phyloP scores from a whole-genome alignment of 2,888 invertebrate species.

The Cephus nigrinus region DNA sequence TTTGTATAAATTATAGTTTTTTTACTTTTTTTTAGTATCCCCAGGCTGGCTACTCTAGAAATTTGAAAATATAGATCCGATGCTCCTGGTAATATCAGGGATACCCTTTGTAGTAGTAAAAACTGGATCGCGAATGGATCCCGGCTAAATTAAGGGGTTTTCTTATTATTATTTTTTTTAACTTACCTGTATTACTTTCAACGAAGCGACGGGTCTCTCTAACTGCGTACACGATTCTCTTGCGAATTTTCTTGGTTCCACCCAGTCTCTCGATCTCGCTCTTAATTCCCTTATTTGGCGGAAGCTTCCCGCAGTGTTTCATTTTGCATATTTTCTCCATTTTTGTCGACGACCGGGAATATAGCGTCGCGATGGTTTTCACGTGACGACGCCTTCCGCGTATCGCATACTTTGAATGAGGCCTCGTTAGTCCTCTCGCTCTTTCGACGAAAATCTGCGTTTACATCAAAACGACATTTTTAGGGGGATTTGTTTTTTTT shows the following conservation, averaged over 20 bases:
- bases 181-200: neutral
- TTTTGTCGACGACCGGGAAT: constrained; percentile 33
- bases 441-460: constrained; percentile 12
- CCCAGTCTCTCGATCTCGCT: constrained; percentile 7
- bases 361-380: constrained; percentile 24
- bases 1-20: neutral
- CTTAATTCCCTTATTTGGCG: constrained; percentile 52
- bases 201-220: neutral
- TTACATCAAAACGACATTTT: neutral
- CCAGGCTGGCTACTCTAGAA: neutral
- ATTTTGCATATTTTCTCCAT: constrained; percentile 53
- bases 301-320: constrained; percentile 38
- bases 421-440: constrained; percentile 49
- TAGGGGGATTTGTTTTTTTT: neutral
- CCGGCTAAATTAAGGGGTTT: neutral
- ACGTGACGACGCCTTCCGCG: constrained; percentile 29
- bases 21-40: neutral
- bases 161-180: neutral
- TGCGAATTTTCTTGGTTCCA: neutral
- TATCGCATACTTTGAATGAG: constrained; percentile 48
- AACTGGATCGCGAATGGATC: neutral
- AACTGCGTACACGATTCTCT: neutral
- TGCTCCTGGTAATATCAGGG: neutral
- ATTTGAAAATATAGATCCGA: neutral
- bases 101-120: neutral